Conservation (phyloP, 1,140 invertebrate genomes). For the Glossosoma conforme region DNA sequence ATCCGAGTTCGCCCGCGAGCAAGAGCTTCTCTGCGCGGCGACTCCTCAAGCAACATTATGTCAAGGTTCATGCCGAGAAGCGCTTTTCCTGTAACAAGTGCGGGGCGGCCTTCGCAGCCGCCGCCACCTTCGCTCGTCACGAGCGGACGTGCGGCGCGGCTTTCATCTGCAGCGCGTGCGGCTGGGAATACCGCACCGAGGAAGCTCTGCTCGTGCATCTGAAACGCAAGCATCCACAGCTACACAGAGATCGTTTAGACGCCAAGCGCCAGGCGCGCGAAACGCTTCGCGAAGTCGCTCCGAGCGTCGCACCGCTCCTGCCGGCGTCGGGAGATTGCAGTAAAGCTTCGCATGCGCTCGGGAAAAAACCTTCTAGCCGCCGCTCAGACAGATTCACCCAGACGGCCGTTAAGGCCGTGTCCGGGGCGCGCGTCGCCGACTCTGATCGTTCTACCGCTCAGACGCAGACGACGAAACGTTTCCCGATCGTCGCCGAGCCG, state of each 20-base stretch:
- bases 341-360: not conserved
- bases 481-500: not conserved
- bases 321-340: not conserved
- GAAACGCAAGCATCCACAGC: slow-evolving; percentile 10
- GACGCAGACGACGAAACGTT: slow-evolving; percentile 1
- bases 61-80: slow-evolving; percentile 21
- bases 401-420: slow-evolving; percentile 10
- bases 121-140: slow-evolving; percentile 11
- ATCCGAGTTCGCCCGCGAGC: not conserved
- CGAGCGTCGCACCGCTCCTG: not conserved
- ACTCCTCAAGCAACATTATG: slow-evolving; percentile 21
- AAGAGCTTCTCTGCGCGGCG: slow-evolving; percentile 10
- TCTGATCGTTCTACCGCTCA: slow-evolving; percentile 7
- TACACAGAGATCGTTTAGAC: not conserved
- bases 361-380: not conserved
- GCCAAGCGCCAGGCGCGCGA: not conserved
- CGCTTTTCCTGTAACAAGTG: slow-evolving; percentile 15
- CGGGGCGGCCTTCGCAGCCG: not conserved
- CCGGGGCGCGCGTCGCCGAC: not conserved
- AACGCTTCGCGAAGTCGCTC: too few relatives aligned
- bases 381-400: slow-evolving; percentile 15
- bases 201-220: slow-evolving; percentile 15
- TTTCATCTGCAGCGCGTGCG: slow-evolving; percentile 8
- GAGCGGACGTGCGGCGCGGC: not conserved
- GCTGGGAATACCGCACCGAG: slow-evolving; percentile 14